A percentile compares a stretch with the other conserved stretches of the same genome.
Conservation (phyloP, 2,113 vertebrate species). For the Erinaceus europaeus region DNA sequence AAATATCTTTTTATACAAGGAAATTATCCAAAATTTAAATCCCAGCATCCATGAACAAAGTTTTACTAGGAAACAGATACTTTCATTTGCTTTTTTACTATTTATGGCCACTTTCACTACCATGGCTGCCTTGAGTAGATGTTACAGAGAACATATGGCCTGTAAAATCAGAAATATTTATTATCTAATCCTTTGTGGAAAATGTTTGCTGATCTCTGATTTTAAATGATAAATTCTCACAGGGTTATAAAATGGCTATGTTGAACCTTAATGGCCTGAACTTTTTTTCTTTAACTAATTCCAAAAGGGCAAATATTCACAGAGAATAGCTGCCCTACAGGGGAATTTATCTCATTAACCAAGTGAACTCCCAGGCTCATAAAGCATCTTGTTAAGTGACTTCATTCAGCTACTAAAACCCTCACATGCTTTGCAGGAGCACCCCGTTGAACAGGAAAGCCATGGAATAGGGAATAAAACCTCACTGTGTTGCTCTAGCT, state of each 20-base stretch:
- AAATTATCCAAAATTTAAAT: neutral
- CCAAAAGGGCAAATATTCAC: neutral
- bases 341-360: neutral
- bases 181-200: neutral
- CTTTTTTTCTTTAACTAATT: neutral
- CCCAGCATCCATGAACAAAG: neutral
- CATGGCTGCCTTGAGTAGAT: neutral
- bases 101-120: neutral
- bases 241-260: neutral
- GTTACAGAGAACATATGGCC: neutral
- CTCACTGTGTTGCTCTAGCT: neutral
- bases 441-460: neutral
- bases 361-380: neutral
- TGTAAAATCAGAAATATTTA: neutral
- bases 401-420: neutral
- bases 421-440: neutral
- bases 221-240: slow-evolving; percentile 26
- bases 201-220: neutral
- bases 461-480: neutral
- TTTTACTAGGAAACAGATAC: neutral
- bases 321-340: neutral
- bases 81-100: neutral
- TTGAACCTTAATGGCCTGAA: neutral
- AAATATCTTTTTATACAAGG: neutral
- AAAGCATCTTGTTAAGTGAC: slow-evolving; percentile 3